Evolutionary conservation across 1,140 invertebrate genomes (phyloP), one percentile per base, ranked within the genome.

Genomic region (Ganaspis sp.): DNA sequence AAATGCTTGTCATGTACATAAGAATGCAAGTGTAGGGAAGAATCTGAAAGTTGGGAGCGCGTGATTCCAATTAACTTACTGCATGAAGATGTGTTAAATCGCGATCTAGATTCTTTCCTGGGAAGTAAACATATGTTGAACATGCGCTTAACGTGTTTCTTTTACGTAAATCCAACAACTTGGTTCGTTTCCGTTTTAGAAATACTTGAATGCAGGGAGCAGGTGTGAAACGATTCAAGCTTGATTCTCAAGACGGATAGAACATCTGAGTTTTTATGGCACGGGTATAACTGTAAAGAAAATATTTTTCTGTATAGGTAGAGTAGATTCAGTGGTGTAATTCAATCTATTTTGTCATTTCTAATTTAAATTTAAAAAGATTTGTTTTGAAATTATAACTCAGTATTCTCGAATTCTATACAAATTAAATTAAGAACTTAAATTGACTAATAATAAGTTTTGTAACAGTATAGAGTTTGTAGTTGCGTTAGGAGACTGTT

Each of bases 191-290:
- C 58, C 58, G 23, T 64, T 64, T 64, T 64, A 64, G 58, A 64
- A 64, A 64, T 64, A 34, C 23, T 29, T 34, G 23, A 29, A 29
- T 4, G 21, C 54, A 29, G 23, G 23, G 58, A 64, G 29, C 58
- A 64, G 58, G 58, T 64, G 58, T 64, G 58, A 64, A 64, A 64
- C 58, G 58, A 29, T 64, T 15, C 58, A n/a, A 5, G 58, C 23
- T 64, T 64, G 58, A 64, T 64, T 64, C 58, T 64, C 58, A 64
- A 64, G 58, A 58, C 19, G 53, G 58, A 64, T 26, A 29, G 58
- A 64, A 34, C 58, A 64, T 26, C 58, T 64, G 58, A 64, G 23
- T 64, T 29, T 45, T 64, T 64, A 64, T 26, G 58, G 29, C 26
- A 21, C 29, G 58, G 23, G 26, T 64, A n/a, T n/a, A 64, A 64